Evolutionary conservation across 2,888 invertebrate genomes (phyloP), one percentile per base, ranked within the genome.

Genomic region (Caenorhabditis macrosperma): DNA sequence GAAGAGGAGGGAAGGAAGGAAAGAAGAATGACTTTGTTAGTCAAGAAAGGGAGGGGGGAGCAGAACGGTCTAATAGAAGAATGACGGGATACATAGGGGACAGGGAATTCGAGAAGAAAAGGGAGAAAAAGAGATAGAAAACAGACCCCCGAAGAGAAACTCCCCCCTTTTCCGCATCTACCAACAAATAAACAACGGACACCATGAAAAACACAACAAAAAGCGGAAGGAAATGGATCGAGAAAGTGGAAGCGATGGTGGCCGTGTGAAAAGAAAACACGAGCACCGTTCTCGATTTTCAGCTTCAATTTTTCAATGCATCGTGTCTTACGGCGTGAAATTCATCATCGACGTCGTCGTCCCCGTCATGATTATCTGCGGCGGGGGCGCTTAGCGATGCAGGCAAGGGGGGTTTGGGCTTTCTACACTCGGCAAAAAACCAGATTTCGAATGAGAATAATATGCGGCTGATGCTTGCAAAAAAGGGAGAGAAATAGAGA

Each of bases 101-200:
- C 24, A 41, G n/a, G 35, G 10, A 17, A 35, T 17, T 4, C 28
- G 28, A n/a, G 57, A 67, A 66, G 15, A 41, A 66, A 26, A 30
- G 24, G 12, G 6, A 24, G 17, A 38, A 30, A 22, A 28, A 41
- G 35, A 44, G 46, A 57, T 22, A n/a, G 4, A n/a, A 35, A 55
- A 10, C 55, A 33, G 33, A 33, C 33, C 10, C 33, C 33, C 33
- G 38, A 38, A n/a, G 33, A 50, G 20, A 57, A 38, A n/a, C n/a
- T n/a, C n/a, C n/a, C n/a, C n/a, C n/a, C n/a, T n/a, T n/a, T n/a
- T n/a, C n/a, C n/a, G n/a, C n/a, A n/a, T n/a, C n/a, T n/a, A n/a
- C n/a, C 38, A 38, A 38, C 38, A 38, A 38, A 38, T 38, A 38
- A 38, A 38, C 33, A 33, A 9, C 9, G 6, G 33, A n/a, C n/a